These are phyloP conservation scores for Ostrea edulis DNA, from an alignment of 1,140 invertebrate genomes.

Conservation along the genomic window DNA sequence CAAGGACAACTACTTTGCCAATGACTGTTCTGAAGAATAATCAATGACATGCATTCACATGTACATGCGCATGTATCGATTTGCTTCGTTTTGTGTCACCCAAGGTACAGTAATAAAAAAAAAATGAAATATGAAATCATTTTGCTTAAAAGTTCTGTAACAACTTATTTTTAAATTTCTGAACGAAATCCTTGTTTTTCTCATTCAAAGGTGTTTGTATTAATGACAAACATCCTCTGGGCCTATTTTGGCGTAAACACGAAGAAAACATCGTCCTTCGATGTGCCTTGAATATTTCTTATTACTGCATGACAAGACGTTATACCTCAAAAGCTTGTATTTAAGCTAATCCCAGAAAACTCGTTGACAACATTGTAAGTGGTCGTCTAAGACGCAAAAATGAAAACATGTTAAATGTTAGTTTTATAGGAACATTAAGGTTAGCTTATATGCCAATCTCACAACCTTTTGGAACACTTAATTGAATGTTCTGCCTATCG, in stretches of 20 bases:
- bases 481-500: no score
- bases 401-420: neutral
- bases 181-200: neutral
- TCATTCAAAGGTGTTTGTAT: neutral
- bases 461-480: no score
- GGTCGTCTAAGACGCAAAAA: neutral
- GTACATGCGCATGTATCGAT: neutral
- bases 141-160: neutral
- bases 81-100: no score
- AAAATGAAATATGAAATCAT: neutral
- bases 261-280: neutral
- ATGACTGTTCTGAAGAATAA: neutral
- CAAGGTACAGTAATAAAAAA: neutral
- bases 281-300: neutral
- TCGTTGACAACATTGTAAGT: neutral
- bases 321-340: neutral
- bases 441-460: neutral
- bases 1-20: neutral
- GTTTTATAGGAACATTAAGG: neutral
- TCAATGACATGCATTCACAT: neutral
- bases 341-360: neutral
- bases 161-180: neutral
- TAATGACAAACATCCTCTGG: neutral
- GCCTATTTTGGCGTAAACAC: conserved; percentile 2
- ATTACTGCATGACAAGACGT: neutral